Conservation (phyloP, 2,888 invertebrate genomes). For the Caenorhabditis sp. region DNA sequence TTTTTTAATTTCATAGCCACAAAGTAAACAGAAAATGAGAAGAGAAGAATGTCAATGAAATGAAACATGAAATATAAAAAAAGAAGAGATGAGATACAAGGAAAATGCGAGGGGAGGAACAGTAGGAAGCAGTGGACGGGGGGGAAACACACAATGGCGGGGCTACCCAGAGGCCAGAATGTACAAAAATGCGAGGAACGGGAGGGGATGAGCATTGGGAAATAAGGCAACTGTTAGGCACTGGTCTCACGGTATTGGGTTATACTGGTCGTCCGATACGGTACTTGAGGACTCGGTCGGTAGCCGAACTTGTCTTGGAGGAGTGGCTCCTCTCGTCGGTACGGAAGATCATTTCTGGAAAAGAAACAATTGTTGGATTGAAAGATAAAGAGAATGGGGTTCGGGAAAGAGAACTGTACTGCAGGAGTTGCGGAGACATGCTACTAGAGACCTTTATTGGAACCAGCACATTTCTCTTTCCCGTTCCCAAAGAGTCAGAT, state of each 20-base stretch:
- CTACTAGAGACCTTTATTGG: too few species aligned
- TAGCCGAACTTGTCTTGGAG: conserved; percentile 70
- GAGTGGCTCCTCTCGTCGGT: conserved; percentile 70
- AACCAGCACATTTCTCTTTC: not conserved
- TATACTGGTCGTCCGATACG: conserved; percentile 65
- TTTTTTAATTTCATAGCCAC: conserved; percentile 40
- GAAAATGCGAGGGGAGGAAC: conserved; percentile 30
- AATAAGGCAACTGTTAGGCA: conserved; percentile 62
- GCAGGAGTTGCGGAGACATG: too few species aligned
- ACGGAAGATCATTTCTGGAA: conserved; percentile 71
- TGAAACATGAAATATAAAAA: conserved; percentile 4
- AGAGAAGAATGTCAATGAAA: conserved; percentile 14
- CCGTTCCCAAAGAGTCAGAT: conserved; percentile 8
- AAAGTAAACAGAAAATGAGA: conserved; percentile 10
- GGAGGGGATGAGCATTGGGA: conserved; percentile 18
- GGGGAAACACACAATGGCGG: conserved; percentile 30
- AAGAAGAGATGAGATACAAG: conserved; percentile 37
- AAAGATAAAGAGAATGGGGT: conserved; percentile 7
- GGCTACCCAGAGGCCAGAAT: conserved; percentile 33
- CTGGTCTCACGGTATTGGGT: conserved; percentile 74
- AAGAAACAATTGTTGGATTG: not conserved
- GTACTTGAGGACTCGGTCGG: conserved; percentile 67
- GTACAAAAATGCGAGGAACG: conserved; percentile 46
- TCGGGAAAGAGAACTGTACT: not conserved
- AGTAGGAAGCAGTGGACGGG: not conserved